Evolutionary conservation across 2,797 vertebrate genomes (phyloP).

Genomic region (Pangasius macronema): DNA sequence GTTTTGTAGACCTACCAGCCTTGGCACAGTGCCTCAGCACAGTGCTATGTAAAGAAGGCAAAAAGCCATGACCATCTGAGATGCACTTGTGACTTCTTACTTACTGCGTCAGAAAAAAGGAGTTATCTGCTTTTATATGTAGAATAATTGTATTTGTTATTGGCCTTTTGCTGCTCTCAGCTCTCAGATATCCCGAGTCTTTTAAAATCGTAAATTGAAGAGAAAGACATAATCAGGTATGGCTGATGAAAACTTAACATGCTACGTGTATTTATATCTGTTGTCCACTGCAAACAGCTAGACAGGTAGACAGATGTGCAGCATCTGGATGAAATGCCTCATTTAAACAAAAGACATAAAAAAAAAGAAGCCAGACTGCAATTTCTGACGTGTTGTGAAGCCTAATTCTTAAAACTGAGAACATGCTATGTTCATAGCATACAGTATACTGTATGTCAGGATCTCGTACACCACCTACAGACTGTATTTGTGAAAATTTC

Average conservation of each 20-base stretch:
- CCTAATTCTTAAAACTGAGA: conserved; percentile 27
- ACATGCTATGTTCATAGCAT: background rate
- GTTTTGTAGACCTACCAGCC: background rate
- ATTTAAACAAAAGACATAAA: conserved; percentile 22
- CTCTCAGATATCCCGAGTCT: background rate
- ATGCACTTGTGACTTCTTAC: background rate
- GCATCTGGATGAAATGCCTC: conserved; percentile 28
- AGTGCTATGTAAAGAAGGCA: background rate
- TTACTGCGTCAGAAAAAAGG: background rate
- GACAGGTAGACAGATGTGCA: conserved; percentile 10
- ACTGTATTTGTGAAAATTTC: background rate
- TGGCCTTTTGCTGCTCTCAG: background rate
- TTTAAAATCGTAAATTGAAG: background rate
- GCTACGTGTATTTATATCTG: conserved; percentile 1
- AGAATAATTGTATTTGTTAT: background rate
- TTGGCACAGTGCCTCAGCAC: background rate
- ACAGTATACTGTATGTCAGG: background rate
- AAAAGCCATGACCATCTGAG: background rate
- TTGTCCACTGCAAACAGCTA: conserved; percentile 16
- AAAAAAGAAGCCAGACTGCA: background rate
- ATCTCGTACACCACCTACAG: background rate
- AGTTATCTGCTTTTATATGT: too few relatives aligned
- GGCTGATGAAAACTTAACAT: conserved; percentile 7
- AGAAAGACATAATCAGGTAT: conserved; percentile 18
- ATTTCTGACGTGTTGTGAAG: conserved; percentile 29